Evolutionary conservation across 1,140 invertebrate species (phyloP), one percentile per base, ranked within the genome.

Genomic region (Heterodera carotae): DNA sequence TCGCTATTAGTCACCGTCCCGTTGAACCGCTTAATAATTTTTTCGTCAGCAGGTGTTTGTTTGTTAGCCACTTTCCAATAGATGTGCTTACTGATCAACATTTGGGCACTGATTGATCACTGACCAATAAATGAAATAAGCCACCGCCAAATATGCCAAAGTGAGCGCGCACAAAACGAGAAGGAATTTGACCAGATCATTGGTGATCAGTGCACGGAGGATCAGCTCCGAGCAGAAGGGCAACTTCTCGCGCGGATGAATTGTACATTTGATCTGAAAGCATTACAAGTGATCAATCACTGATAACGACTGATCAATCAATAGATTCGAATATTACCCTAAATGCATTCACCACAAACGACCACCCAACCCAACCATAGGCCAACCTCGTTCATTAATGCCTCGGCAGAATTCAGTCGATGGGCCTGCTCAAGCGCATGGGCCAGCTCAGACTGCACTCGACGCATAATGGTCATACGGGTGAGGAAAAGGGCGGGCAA

Each of bases 41-140:
- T n/a, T n/a, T n/a, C n/a, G n/a, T n/a, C n/a, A n/a, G n/a, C n/a
- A n/a, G n/a, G n/a, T n/a, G n/a, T n/a, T n/a, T n/a, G 39, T 43
- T 43, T 43, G 15, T 43, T 43, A 10, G 39, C 39, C 39, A 43
- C 36, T 39, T n/a, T 12, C 36, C 36, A 39, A 39, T 39, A 0
- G 36, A n/a, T n/a, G 36, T 12, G 36, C 36, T 12, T 39, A 39
- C 6, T 5, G 36, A 7, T 39, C 12, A 39, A 12, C 6, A 39
- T 39, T 12, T 12, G 36, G 12, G 12, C 36, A 39, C 12, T 39
- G 36, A 12, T 1, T 12, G 2, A 66, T 80, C 12, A 66, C 62
- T 66, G 62, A 86, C 76, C 79, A 85, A 53, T 82, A 79, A 67
- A 86, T 86, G 43, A 88, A 43, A 60, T 86, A 88, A 56, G 84